A percentile compares a stretch with the other conserved stretches of the same genome.
Conservation (phyloP, 2,113 vertebrate genomes). For the Capreolus pygargus region DNA sequence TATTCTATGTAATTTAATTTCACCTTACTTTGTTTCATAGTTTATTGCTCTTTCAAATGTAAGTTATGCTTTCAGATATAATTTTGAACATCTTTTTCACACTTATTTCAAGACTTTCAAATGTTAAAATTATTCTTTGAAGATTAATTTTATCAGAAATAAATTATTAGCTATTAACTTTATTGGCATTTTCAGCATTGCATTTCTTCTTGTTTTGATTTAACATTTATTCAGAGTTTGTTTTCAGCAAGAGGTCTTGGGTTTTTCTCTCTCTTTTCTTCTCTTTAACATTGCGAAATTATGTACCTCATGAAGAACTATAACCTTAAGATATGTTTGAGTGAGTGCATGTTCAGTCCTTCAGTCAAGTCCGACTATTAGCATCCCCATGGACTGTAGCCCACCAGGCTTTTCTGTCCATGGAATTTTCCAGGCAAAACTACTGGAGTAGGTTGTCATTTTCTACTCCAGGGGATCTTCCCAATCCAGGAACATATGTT, state of each 20-base stretch:
- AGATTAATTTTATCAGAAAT: not conserved
- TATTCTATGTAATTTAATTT: not conserved
- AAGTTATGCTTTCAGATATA: not conserved
- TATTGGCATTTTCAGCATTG: not conserved
- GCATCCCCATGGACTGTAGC: not conserved
- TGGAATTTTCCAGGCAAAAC: not conserved
- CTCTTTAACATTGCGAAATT: not conserved
- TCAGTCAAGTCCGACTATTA: not conserved
- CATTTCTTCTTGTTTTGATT: not conserved
- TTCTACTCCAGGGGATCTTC: not conserved
- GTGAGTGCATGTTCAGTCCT: not conserved
- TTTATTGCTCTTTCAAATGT: not conserved
- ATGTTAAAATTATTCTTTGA: not conserved
- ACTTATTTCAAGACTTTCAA: not conserved
- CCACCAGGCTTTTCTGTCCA: not conserved
- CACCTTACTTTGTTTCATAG: not conserved
- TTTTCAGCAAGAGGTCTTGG: not conserved
- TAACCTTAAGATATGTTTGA: not conserved
- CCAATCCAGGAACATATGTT: not conserved
- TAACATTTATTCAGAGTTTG: not conserved
- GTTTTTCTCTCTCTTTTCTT: not conserved
- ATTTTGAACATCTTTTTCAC: not conserved
- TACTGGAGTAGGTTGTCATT: not conserved
- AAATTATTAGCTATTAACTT: not conserved
- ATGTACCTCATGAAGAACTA: not conserved